These are phyloP conservation scores for Phenganax marumi DNA, from an alignment of 92 coral and sea anemone species.

Conservation along the genomic window DNA sequence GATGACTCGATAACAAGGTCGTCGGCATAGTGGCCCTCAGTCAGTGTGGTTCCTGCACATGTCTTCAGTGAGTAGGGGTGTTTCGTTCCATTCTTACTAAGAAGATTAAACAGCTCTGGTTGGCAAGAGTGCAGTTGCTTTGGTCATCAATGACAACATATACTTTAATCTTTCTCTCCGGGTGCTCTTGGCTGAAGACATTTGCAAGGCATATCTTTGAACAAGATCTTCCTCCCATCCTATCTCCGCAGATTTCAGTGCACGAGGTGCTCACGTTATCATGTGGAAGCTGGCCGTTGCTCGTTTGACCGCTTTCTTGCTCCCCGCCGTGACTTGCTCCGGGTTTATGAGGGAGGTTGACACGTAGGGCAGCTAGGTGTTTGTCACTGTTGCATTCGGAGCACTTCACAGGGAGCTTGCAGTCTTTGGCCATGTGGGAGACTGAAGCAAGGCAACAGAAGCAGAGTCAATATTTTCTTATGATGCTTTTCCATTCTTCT, in stretches of 20 bases:
- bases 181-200: conserved; percentile 30
- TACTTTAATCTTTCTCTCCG: not conserved
- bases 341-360: conserved; percentile 12
- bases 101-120: conserved; percentile 39
- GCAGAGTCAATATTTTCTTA: conserved; percentile 34
- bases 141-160: conserved; percentile 55
- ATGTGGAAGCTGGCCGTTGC: not conserved
- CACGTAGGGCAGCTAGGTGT: conserved; percentile 23
- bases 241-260: conserved; percentile 47
- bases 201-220: conserved; percentile 52
- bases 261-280: conserved; percentile 24
- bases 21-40: conserved; percentile 47
- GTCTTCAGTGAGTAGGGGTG: conserved; percentile 45
- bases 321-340: conserved; percentile 53
- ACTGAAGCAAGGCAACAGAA: conserved; percentile 48
- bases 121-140: conserved; percentile 49
- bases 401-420: conserved; percentile 21
- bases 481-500: conserved; percentile 31
- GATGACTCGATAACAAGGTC: too few species aligned
- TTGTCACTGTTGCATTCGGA: conserved; percentile 47
- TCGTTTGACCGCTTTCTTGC: not conserved
- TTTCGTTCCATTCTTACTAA: conserved; percentile 39
- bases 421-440: conserved; percentile 43
- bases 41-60: conserved; percentile 30
- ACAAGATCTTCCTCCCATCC: conserved; percentile 39